Base-by-base conservation (phyloP, 1,140 invertebrate genomes). In the Papilio aristodemus region DNA sequence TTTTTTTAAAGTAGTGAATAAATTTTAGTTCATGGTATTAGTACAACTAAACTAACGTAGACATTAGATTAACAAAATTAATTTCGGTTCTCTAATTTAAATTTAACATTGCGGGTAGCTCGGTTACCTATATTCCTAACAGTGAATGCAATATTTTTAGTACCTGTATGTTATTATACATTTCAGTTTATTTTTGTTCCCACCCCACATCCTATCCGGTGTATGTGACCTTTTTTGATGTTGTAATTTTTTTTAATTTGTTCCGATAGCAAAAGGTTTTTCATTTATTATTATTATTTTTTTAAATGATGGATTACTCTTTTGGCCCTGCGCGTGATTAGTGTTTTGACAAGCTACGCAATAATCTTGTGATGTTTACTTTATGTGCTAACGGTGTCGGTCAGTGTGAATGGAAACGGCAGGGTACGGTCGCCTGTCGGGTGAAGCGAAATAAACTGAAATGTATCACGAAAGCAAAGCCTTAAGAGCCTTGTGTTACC, bases 181-280 rank as follows among this genome's bases (percentile, higher is more conserved):
- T 91, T 91, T 91, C 89, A 91, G 87, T 91, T 91, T 90, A 89
- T 88, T 91, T 90, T 87, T 73, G 75, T 75, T 79, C 80, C 72
- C 46, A 69, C 77, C 79, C 74, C 67, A 58, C 36, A 59, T 79
- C 85, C 79, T 78, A 39, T 75, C 80, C 79, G 85, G 81, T 89
- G 83, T 85, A 72, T 88, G 85, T 81, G 66, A 69, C 75, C 82
- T 76, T 71, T 73, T 71, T 80, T 73, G 74, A 68, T 84, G 79
- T 85, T 82, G 79, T 87, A 71, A 69, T 71, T 77, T 75, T 74
- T 71, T 74, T 73, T 75, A n/a, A 71, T 50, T 76, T 74, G 67
- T 72, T 71, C 14, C 38, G 19, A 9, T 25, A 36, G n/a, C 32
- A 25, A 32, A 36, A 27, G 63, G 41, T 70, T 76, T 75, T 72